Evolutionary conservation across 2,113 vertebrate genomes (phyloP).

Genomic region (Rhynchopsitta pachyrhyncha): DNA sequence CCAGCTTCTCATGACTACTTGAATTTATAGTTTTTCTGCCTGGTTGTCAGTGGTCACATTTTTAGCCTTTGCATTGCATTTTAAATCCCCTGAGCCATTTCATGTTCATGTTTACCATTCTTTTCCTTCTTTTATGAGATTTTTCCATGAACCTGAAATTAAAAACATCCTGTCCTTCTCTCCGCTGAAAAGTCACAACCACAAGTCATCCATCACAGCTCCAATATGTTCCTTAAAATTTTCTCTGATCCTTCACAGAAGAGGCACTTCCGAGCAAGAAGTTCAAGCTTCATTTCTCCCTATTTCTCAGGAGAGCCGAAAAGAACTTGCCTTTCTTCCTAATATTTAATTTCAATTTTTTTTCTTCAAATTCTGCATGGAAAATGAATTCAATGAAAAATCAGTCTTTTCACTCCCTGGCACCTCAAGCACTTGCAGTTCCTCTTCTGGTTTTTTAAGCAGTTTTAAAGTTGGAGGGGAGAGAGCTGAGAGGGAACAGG

Average conservation of each 20-base stretch:
- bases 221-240: constrained; percentile 13
- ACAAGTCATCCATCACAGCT: constrained; percentile 38
- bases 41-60: constrained; percentile 30
- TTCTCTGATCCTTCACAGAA: neutral
- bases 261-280: neutral
- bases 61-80: constrained; percentile 44
- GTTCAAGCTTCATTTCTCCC: neutral
- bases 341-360: neutral
- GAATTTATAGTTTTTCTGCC: constrained; percentile 39
- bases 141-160: constrained; percentile 55
- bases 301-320: neutral
- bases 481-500: neutral
- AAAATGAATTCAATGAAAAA: neutral
- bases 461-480: neutral
- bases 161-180: constrained; percentile 42
- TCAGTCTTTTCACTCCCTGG: neutral
- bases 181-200: constrained; percentile 35
- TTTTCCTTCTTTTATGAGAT: constrained; percentile 27
- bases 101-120: constrained; percentile 46
- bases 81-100: constrained; percentile 24
- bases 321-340: neutral
- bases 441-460: neutral
- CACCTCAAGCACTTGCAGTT: neutral
- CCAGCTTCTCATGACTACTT: constrained; percentile 12
- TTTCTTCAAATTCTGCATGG: neutral